phyloP scores from a whole-genome alignment of 2,797 vertebrate genomes.

The Chromis chromis region DNA sequence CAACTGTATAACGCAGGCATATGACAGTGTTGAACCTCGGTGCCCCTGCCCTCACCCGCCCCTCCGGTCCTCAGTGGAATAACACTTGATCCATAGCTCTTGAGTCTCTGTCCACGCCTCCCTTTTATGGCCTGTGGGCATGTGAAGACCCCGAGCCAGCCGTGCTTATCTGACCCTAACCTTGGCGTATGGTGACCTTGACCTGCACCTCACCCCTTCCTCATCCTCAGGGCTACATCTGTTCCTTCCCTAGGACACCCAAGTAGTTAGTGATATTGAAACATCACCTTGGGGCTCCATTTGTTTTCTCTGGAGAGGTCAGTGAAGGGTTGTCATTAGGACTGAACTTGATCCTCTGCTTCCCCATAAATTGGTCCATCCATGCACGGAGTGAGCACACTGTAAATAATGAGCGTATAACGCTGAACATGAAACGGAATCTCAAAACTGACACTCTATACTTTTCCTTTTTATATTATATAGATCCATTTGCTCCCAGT shows the following conservation, averaged over 20 bases:
- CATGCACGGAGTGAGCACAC: conserved; percentile 69
- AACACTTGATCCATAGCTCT: conserved; percentile 85
- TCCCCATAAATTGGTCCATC: conserved; percentile 81
- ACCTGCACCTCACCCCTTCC: conserved; percentile 86
- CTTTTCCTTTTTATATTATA: conserved; percentile 56
- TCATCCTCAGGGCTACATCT: conserved; percentile 88
- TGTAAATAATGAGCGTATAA: conserved; percentile 80
- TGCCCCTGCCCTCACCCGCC: conserved; percentile 68
- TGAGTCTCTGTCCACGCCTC: conserved; percentile 75
- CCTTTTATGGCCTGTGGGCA: conserved; percentile 82
- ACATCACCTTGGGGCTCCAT: conserved; percentile 90
- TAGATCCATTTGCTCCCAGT: conserved; percentile 56
- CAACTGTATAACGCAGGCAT: conserved; percentile 70
- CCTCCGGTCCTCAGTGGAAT: conserved; percentile 79
- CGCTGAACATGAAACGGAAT: conserved; percentile 74
- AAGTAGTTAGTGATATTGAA: conserved; percentile 90
- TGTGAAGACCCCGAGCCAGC: conserved; percentile 83
- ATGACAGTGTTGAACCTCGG: conserved; percentile 74
- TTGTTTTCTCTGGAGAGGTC: conserved; percentile 88
- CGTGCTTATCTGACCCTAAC: conserved; percentile 90
- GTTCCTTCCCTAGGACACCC: conserved; percentile 87
- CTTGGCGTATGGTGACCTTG: conserved; percentile 92
- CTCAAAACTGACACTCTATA: conserved; percentile 65
- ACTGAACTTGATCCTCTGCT: conserved; percentile 88
- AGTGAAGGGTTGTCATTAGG: conserved; percentile 85